Evolutionary conservation across 2,888 invertebrate genomes (phyloP).

Genomic region (Tenodera sinensis): DNA sequence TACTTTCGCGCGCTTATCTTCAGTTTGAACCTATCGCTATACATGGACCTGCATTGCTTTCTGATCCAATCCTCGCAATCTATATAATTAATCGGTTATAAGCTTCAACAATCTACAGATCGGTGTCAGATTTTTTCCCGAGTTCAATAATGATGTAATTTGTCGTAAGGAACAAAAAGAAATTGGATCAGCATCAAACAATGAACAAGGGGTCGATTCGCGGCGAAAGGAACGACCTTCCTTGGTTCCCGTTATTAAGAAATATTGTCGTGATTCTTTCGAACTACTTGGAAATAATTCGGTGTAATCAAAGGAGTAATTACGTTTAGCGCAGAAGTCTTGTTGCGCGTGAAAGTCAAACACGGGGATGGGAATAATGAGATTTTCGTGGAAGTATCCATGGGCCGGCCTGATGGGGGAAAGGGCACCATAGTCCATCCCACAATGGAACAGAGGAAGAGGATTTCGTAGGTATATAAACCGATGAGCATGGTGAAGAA

Average conservation of each 20-base stretch:
- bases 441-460: not conserved
- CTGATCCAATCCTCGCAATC: not conserved
- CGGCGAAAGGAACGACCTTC: not conserved
- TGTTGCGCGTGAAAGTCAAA: not conserved
- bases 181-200: not conserved
- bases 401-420: not conserved
- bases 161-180: not conserved
- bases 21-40: not conserved
- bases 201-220: not conserved
- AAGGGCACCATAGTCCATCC: not conserved
- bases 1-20: not conserved
- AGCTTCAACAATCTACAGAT: not conserved
- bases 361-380: not conserved
- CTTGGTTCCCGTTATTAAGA: not conserved
- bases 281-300: not conserved
- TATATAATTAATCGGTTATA: not conserved
- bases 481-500: not conserved
- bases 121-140: not conserved
- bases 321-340: not conserved
- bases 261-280: not conserved
- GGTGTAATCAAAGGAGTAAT: constrained; percentile 7
- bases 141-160: not conserved
- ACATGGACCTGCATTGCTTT: not conserved
- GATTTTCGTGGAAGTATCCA: not conserved
- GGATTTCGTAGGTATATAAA: constrained; percentile 18